These are phyloP conservation scores for Silurus aristotelis DNA, from an alignment of 2,797 vertebrate species.

Conservation along the genomic window DNA sequence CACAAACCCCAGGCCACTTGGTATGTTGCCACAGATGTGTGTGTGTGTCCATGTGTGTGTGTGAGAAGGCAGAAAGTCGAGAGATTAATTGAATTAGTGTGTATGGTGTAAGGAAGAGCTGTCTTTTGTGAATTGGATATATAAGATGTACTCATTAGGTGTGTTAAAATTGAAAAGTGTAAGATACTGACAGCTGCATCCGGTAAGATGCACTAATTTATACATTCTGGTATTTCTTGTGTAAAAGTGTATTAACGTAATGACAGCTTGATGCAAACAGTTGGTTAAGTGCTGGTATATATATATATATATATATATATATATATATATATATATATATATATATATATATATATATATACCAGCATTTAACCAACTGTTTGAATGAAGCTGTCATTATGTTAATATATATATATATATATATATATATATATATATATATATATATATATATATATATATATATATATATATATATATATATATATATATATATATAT, in stretches of 20 bases:
- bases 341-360: background rate
- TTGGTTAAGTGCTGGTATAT: background rate
- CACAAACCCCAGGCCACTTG: slow-evolving; percentile 34
- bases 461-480: background rate
- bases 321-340: too few species aligned
- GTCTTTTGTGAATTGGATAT: slow-evolving; percentile 1
- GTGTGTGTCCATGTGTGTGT: slow-evolving; percentile 5
- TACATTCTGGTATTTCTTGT: slow-evolving; percentile 30
- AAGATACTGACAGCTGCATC: slow-evolving; percentile 22
- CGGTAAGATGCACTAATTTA: slow-evolving; percentile 29
- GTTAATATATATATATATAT: background rate
- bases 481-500: too few species aligned
- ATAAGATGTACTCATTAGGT: slow-evolving; percentile 14
- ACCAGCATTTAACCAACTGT: slow-evolving; percentile 15
- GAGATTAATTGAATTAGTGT: slow-evolving; percentile 3
- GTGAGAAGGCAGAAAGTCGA: background rate
- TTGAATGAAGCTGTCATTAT: slow-evolving; percentile 36
- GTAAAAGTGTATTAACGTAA: slow-evolving; percentile 21
- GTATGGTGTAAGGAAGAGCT: slow-evolving; percentile 5
- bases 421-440: too few species aligned
- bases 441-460: too few species aligned
- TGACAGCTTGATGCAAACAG: slow-evolving; percentile 41
- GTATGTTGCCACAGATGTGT: slow-evolving; percentile 43
- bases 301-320: too few species aligned
- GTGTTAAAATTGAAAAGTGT: background rate